Conservation (phyloP, 2,888 invertebrate species). For the Apotomis turbidana region DNA sequence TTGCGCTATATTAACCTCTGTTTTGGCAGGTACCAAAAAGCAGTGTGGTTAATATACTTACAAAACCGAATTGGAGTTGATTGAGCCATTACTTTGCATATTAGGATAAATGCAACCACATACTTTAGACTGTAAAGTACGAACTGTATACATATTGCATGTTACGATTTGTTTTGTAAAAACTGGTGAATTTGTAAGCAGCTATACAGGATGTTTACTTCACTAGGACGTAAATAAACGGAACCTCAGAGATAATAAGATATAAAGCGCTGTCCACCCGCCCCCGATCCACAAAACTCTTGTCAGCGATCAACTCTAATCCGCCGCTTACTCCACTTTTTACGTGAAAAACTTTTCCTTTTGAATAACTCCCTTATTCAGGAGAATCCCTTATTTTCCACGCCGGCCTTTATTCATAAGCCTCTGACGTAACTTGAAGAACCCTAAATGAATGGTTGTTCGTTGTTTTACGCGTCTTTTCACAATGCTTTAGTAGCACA, state of each 20-base stretch:
- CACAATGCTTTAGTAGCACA: constrained; percentile 77
- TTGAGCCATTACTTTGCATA: constrained; percentile 26
- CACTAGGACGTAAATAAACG: neutral
- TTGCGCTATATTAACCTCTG: neutral
- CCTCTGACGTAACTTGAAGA: constrained; percentile 78
- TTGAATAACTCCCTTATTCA: constrained; percentile 74
- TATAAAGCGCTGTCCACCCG: constrained; percentile 37
- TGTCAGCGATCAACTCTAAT: constrained; percentile 76
- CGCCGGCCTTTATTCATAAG: constrained; percentile 80
- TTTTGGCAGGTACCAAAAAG: constrained; percentile 26
- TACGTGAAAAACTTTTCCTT: constrained; percentile 75
- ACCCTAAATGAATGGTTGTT: constrained; percentile 82
- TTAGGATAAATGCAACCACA: neutral
- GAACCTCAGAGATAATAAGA: constrained; percentile 27
- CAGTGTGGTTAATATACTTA: neutral
- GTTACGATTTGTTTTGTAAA: neutral
- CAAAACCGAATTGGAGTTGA: constrained; percentile 31
- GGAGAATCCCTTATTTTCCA: constrained; percentile 49
- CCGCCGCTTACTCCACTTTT: constrained; percentile 75
- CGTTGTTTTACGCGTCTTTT: constrained; percentile 83
- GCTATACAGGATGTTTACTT: constrained; percentile 2
- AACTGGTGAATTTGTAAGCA: neutral
- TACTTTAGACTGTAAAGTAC: no score
- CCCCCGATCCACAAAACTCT: constrained; percentile 70
- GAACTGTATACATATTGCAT: no score